These are phyloP conservation scores for Amphipyra berbera DNA, from an alignment of 2,888 invertebrate genomes.

Conservation along the genomic window DNA sequence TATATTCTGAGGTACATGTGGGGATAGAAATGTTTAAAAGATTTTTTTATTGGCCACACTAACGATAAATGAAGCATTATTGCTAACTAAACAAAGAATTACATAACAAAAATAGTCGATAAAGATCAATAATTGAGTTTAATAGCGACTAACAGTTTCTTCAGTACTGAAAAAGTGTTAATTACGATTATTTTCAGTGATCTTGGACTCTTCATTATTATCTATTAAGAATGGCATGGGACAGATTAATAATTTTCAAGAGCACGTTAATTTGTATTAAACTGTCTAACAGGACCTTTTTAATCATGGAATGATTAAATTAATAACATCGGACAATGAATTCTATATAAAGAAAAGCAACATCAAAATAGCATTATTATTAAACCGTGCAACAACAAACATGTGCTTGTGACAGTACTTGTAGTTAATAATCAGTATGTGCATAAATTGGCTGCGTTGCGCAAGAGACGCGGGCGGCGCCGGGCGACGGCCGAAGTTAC, in stretches of 20 bases:
- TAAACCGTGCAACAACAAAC: neutral
- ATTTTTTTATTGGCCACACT: constrained; percentile 3
- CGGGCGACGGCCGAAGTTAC: constrained; percentile 56
- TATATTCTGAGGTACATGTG: constrained; percentile 39
- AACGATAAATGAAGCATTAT: neutral
- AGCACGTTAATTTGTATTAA: no score
- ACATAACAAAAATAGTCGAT: constrained; percentile 4
- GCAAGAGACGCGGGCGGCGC: constrained; percentile 56
- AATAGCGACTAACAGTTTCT: constrained; percentile 6
- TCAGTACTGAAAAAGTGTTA: no score
- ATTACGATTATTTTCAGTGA: no score
- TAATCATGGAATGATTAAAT: no score
- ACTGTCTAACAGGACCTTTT: no score
- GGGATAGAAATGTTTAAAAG: constrained; percentile 18
- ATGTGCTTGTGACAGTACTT: constrained; percentile 39
- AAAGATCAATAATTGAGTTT: constrained; percentile 11
- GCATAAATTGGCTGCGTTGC: constrained; percentile 52
- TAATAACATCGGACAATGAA: no score
- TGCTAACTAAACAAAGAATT: neutral
- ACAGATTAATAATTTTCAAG: no score
- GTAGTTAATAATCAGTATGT: constrained; percentile 50
- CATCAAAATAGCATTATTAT: neutral
- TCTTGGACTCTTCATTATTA: no score
- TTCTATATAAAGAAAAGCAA: no score
- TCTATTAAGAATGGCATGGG: no score